These are phyloP conservation scores for Balearica regulorum DNA, from an alignment of 2,797 vertebrate genomes.

Conservation along the genomic window DNA sequence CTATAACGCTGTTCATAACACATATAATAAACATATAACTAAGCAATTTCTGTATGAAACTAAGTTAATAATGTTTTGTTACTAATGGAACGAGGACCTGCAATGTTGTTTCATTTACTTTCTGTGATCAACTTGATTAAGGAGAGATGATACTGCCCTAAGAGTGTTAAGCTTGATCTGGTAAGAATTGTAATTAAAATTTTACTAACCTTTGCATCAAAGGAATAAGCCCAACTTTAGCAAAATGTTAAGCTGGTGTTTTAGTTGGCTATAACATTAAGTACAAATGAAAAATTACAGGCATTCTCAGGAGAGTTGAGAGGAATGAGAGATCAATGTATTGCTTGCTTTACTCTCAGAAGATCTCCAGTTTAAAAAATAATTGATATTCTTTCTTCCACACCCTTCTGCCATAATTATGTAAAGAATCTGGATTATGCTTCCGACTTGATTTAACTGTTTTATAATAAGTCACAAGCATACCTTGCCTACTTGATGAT, in stretches of 20 bases:
- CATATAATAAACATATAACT: neutral
- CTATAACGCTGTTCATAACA: neutral
- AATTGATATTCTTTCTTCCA: constrained; percentile 28
- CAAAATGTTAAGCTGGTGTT: neutral
- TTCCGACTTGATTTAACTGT: constrained; percentile 46
- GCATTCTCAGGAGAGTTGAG: neutral
- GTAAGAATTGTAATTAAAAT: neutral
- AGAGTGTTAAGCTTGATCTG: neutral
- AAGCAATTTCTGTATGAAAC: neutral
- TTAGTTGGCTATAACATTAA: neutral
- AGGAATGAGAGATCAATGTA: neutral
- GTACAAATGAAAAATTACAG: neutral
- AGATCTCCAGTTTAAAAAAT: neutral
- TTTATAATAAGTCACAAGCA: constrained; percentile 56
- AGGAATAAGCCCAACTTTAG: neutral
- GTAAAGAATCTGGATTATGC: constrained; percentile 63
- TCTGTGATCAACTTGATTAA: neutral
- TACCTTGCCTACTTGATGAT: constrained; percentile 55
- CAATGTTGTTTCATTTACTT: neutral
- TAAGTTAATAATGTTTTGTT: neutral
- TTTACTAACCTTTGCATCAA: neutral
- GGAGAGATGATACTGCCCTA: neutral
- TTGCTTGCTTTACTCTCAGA: neutral
- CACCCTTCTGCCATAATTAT: constrained; percentile 57
- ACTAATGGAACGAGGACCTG: neutral